These are phyloP conservation scores for Drosophila murphyi DNA, from an alignment of 1,140 invertebrate genomes.

Conservation along the genomic window DNA sequence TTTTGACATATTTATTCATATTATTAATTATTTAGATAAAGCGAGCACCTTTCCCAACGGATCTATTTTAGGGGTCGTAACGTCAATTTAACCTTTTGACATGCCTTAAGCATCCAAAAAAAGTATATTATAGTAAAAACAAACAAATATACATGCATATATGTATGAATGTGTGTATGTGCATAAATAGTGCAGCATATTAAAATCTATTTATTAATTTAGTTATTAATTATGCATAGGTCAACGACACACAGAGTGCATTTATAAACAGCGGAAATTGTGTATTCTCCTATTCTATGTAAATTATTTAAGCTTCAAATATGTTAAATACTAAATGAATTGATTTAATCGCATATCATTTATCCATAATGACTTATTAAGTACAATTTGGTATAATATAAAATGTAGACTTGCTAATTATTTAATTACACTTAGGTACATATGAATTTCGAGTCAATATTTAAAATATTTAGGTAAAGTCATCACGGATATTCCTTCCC, in stretches of 20 bases:
- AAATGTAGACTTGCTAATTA: no score
- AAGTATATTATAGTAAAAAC: slow-evolving; percentile 26
- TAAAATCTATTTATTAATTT: slow-evolving; percentile 63
- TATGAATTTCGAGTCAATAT: no score
- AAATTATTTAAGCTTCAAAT: slow-evolving; percentile 4
- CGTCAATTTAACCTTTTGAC: slow-evolving; percentile 63
- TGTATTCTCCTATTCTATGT: slow-evolving; percentile 42
- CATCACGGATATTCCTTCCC: no score
- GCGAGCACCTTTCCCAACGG: slow-evolving; percentile 10
- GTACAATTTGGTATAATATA: not conserved
- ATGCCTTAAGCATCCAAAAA: slow-evolving; percentile 36
- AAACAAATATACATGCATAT: slow-evolving; percentile 9
- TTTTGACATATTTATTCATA: slow-evolving; percentile 22
- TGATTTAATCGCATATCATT: slow-evolving; percentile 14
- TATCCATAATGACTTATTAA: not conserved
- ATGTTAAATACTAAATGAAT: slow-evolving; percentile 22
- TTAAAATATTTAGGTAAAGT: no score
- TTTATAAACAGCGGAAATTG: slow-evolving; percentile 49
- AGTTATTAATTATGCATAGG: slow-evolving; percentile 56
- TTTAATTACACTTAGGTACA: no score
- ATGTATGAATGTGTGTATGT: no score
- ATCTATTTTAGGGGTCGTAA: slow-evolving; percentile 1
- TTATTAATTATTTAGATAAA: not conserved
- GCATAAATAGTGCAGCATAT: slow-evolving; percentile 42
- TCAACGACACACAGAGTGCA: slow-evolving; percentile 21